Conservation (phyloP, 2,797 vertebrate species). For the Dendrocincla tyrannina region DNA sequence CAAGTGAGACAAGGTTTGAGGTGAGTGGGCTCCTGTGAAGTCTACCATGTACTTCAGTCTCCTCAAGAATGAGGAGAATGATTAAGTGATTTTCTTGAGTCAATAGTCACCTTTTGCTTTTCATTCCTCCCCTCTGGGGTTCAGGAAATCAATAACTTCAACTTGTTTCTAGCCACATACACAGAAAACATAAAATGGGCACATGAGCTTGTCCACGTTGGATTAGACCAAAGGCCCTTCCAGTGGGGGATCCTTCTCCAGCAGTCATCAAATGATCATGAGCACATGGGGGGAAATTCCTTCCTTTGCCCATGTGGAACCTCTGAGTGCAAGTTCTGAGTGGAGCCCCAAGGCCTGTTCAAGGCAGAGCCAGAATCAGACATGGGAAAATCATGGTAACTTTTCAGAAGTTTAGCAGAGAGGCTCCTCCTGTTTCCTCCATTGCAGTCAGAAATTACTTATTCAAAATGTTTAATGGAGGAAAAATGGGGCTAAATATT, state of each 20-base stretch:
- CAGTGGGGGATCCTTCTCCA: not conserved
- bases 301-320: not conserved
- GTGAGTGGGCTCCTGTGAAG: not conserved
- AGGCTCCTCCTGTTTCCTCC: not conserved
- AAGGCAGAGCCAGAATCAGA: not conserved
- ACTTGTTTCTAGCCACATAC: not conserved
- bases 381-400: rapidly evolving
- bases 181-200: not conserved
- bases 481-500: not conserved
- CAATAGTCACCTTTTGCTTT: not conserved
- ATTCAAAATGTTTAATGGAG: not conserved
- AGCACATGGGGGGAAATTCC: not conserved
- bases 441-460: not conserved
- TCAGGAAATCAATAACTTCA: not conserved
- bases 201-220: not conserved
- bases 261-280: not conserved
- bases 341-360: not conserved
- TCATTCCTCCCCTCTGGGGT: not conserved
- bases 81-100: not conserved
- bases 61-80: not conserved
- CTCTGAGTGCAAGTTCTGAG: not conserved
- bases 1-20: not conserved
- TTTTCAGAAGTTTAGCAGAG: not conserved
- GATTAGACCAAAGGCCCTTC: not conserved
- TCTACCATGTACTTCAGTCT: not conserved